These are phyloP conservation scores for Synanthedon myopaeformis DNA, from an alignment of 2,888 invertebrate species.

Conservation along the genomic window DNA sequence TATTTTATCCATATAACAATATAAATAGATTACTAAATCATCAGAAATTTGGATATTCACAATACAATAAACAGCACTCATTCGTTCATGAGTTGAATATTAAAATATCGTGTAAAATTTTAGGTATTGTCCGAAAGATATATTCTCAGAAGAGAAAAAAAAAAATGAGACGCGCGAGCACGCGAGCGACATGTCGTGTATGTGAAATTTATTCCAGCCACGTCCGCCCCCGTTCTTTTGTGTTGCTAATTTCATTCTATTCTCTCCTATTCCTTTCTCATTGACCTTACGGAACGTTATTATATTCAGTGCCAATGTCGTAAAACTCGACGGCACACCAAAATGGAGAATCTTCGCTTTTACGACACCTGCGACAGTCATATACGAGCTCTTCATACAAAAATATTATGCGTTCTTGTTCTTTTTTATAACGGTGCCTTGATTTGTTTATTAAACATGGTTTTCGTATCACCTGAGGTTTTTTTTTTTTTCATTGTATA, in stretches of 20 bases:
- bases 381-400: background rate
- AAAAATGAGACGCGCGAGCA: slow-evolving; percentile 4
- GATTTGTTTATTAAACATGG: too few species aligned
- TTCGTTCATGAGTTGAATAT: too few species aligned
- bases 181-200: slow-evolving; percentile 17
- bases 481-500: too few species aligned
- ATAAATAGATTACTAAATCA: too few species aligned
- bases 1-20: too few species aligned
- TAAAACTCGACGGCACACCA: slow-evolving; percentile 6
- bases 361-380: background rate
- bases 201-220: slow-evolving; percentile 38
- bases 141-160: background rate
- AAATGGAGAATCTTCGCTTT: background rate
- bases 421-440: background rate
- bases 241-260: slow-evolving; percentile 52
- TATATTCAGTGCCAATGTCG: slow-evolving; percentile 23
- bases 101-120: too few species aligned
- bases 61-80: too few species aligned
- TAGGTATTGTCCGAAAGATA: too few species aligned
- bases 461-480: too few species aligned
- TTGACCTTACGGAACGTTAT: slow-evolving; percentile 23
- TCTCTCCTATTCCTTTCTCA: slow-evolving; percentile 34
- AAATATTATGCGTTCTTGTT: background rate
- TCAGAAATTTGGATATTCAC: too few species aligned
- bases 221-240: slow-evolving; percentile 34